Evolutionary conservation across 2,888 invertebrate genomes (phyloP).

Genomic region (Spilarctia lutea): DNA sequence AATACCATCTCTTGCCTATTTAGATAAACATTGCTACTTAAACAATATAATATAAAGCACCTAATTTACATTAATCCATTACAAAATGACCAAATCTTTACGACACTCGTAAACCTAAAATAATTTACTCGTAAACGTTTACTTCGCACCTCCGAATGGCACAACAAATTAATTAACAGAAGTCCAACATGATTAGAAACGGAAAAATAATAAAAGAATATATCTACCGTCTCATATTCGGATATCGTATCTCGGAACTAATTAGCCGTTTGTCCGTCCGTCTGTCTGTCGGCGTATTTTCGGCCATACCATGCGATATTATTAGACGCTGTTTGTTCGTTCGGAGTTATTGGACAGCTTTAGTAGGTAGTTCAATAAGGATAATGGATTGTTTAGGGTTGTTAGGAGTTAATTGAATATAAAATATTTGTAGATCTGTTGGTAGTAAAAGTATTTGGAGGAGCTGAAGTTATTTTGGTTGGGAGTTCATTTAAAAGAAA

Average conservation of each 20-base stretch:
- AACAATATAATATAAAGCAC: conserved; percentile 12
- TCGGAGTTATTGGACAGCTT: conserved; percentile 29
- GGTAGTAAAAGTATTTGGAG: background rate
- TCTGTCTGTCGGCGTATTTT: conserved; percentile 38
- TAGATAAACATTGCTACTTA: background rate
- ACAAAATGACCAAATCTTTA: conserved; percentile 19
- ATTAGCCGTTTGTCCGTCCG: conserved; percentile 49
- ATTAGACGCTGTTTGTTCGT: conserved; percentile 35
- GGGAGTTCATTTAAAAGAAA: background rate
- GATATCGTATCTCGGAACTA: conserved; percentile 46
- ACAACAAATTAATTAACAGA: conserved; percentile 45
- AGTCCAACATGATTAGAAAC: conserved; percentile 33
- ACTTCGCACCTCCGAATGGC: conserved; percentile 22
- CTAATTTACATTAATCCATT: conserved; percentile 17
- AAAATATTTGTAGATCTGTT: conserved; percentile 10
- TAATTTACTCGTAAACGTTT: conserved; percentile 33
- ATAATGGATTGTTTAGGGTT: conserved; percentile 27
- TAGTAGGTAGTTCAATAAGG: conserved; percentile 23
- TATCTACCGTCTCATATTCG: conserved; percentile 34
- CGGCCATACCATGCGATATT: conserved; percentile 30
- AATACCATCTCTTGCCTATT: background rate
- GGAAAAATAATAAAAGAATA: conserved; percentile 31
- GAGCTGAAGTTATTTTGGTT: background rate
- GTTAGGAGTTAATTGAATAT: conserved; percentile 14
- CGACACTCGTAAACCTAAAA: conserved; percentile 22